phyloP scores from a whole-genome alignment of 2,797 vertebrate genomes.

The Pseudomugil tenellus region DNA sequence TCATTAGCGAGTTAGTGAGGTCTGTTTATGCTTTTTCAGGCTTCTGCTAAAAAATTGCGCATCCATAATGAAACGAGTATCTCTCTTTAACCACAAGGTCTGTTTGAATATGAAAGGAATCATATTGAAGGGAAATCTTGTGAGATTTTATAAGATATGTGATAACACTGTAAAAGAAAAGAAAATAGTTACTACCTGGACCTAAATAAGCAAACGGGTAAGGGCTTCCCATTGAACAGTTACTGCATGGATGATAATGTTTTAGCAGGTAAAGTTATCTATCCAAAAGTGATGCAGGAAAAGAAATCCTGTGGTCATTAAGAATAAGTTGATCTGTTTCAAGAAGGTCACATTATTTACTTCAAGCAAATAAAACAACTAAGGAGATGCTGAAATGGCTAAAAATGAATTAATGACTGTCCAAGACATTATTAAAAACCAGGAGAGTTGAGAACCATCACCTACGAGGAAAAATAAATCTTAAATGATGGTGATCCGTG shows the following conservation, averaged over 20 bases:
- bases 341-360: not conserved
- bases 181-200: not conserved
- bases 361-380: not conserved
- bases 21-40: not conserved
- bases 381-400: not conserved
- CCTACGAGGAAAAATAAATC: not conserved
- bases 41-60: too few relatives aligned
- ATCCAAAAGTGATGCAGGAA: too few relatives aligned
- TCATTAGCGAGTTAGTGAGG: constrained; percentile 27
- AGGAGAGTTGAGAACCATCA: too few relatives aligned
- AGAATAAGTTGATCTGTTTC: not conserved
- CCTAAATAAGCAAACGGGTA: not conserved
- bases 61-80: too few relatives aligned
- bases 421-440: not conserved
- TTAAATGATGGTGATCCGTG: not conserved
- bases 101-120: not conserved
- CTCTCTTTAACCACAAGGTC: too few relatives aligned
- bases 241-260: not conserved
- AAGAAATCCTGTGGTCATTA: not conserved
- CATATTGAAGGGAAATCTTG: too few relatives aligned
- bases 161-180: too few relatives aligned
- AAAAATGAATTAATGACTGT: not conserved
- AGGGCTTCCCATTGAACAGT: not conserved
- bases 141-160: too few relatives aligned
- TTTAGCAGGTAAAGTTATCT: not conserved